Conservation (phyloP, 2,888 invertebrate species). For the Muschampia plurimacula region DNA sequence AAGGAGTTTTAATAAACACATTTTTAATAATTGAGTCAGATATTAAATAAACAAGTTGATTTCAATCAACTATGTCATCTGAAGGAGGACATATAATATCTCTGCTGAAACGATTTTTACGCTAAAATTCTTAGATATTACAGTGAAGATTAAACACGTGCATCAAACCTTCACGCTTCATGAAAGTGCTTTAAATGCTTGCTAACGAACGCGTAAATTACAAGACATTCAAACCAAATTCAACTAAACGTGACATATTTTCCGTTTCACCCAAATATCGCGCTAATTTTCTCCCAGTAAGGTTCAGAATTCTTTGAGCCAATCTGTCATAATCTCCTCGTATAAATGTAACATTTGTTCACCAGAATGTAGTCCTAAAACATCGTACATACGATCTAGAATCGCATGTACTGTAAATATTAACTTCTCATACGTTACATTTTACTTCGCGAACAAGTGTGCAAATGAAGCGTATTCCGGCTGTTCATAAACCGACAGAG, state of each 20-base stretch:
- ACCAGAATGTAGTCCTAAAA: conserved; percentile 19
- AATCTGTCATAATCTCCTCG: conserved; percentile 19
- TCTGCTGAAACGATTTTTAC: background rate
- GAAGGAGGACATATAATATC: background rate
- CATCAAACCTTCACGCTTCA: conserved; percentile 19
- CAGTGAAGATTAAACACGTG: background rate
- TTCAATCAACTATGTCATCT: no score
- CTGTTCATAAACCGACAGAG: conserved; percentile 34
- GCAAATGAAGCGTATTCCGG: conserved; percentile 32
- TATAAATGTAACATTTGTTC: conserved; percentile 21
- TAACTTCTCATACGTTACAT: conserved; percentile 37
- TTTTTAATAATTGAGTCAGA: no score
- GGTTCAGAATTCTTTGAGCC: conserved; percentile 14
- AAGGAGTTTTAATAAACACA: no score
- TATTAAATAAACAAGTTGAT: no score
- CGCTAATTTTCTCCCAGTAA: background rate
- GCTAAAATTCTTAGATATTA: background rate
- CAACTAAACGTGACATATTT: conserved; percentile 27
- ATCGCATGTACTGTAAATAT: conserved; percentile 26
- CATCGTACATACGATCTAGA: conserved; percentile 5
- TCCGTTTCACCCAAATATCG: conserved; percentile 13
- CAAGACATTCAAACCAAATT: conserved; percentile 34
- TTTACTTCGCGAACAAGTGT: conserved; percentile 38
- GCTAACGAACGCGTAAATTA: conserved; percentile 38
- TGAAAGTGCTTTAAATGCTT: conserved; percentile 28